Evolutionary conservation across 64 coral and sea anemone genomes (phyloP), one percentile per base, ranked within the genome.

Genomic region (Cladopsammia gracilis): DNA sequence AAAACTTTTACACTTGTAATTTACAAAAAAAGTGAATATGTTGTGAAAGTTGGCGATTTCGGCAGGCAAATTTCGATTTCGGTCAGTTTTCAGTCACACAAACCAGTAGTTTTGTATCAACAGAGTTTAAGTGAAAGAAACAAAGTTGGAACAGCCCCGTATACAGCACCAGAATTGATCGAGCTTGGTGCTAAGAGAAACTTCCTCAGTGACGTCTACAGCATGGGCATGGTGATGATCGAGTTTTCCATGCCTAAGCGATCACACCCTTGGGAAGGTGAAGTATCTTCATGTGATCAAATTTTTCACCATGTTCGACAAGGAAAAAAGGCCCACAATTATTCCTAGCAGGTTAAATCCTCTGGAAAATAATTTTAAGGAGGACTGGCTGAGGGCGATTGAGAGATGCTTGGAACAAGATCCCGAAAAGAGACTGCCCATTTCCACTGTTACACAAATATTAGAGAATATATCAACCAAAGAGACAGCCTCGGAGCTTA

Each of bases 111-210:
- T 86, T 86, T 49, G 72, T 19, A 47, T 70, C 13, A 15, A 19
- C 64, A 16, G 19, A 48, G 5, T 53, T 7, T 26, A 5, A 62
- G 24, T 15, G 66, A 43, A 34, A 65, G 67, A 72, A 62, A 52
- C n/a, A n/a, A 43, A 74, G 13, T 89, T 76, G 89, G 89, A 58
- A 92, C 89, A 84, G 78, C 77, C 18, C 59, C 89, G 22, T 92
- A 92, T 59, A 92, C 62, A 19, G 89, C 78, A 15, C 89, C 89
- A 57, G 89, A 92, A 48, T 48, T 92, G 10, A 64, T 84, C 4
- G 78, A 84, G 15, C 10, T 58, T 9, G 89, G 78, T 22, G 66
- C 78, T 15, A 25, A 42, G 47, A 64, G 62, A 49, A 62, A 81
- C 49, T 25, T 81, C 2, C 10, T 26, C 3, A 85, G 79, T n/a